Evolutionary conservation across 1,140 invertebrate species (phyloP).

Genomic region (Scaptomyza hsui): DNA sequence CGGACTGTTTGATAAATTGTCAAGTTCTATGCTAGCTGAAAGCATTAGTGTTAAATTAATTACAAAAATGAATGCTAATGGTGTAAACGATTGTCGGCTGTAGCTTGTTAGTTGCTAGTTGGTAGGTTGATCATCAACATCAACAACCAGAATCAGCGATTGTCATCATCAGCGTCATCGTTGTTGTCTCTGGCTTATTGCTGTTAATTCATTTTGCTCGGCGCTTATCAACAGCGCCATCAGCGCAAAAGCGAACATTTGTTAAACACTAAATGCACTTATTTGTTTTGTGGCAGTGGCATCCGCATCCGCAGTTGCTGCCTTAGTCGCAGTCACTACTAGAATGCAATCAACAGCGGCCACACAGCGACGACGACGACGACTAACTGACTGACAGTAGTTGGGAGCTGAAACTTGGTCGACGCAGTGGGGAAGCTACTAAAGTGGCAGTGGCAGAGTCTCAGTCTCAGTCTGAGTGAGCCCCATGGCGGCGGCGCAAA

Average conservation of each 20-base stretch:
- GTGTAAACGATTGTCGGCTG: slow-evolving; percentile 19
- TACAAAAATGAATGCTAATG: slow-evolving; percentile 30
- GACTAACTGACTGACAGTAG: slow-evolving; percentile 68
- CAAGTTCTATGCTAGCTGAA: neutral
- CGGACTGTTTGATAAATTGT: slow-evolving; percentile 1
- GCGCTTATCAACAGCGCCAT: slow-evolving; percentile 78
- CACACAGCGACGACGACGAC: slow-evolving; percentile 58
- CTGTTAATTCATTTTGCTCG: slow-evolving; percentile 68
- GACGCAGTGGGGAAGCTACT: slow-evolving; percentile 77
- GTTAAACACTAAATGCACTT: slow-evolving; percentile 84
- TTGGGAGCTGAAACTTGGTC: slow-evolving; percentile 42
- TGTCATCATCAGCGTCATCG: slow-evolving; percentile 52
- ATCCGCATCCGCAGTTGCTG: slow-evolving; percentile 39
- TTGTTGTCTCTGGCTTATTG: slow-evolving; percentile 48
- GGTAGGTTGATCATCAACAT: slow-evolving; percentile 49
- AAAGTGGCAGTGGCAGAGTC: slow-evolving; percentile 32
- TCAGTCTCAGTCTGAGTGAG: slow-evolving; percentile 15
- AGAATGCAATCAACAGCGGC: slow-evolving; percentile 75
- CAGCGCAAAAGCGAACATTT: slow-evolving; percentile 79
- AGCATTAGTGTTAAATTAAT: slow-evolving; percentile 22
- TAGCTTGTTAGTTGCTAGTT: slow-evolving; percentile 17
- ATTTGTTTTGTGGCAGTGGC: slow-evolving; percentile 73
- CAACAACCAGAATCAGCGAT: slow-evolving; percentile 45
- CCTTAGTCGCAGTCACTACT: slow-evolving; percentile 18
- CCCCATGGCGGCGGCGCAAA: slow-evolving; percentile 41